Base-by-base conservation (phyloP, 35 echinoderm and acorn worm species). In the Chiridota heheva region DNA sequence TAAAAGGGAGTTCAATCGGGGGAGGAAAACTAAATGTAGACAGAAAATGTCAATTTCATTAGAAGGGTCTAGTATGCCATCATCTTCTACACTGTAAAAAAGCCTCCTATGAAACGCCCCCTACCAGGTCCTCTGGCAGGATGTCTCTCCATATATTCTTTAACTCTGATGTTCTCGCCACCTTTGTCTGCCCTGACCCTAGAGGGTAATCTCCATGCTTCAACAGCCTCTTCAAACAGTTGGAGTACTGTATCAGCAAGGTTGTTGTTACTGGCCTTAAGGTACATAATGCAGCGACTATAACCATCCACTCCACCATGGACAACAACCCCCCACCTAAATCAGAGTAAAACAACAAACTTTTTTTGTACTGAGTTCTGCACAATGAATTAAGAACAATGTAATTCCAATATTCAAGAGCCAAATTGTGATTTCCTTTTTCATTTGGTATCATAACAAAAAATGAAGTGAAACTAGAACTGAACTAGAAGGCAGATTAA, bases 271-370 rank as follows among this genome's bases (percentile, higher is more conserved):
- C 36, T 82, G 77, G 64, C 69, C 7, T 69, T 36, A 3, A 83
- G 72, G 55, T 27, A 77, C 7, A 48, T 34, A 8, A 74, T 44
- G 2, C 3, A 13, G 44, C 86, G 58, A 28, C 77, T 82, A 28
- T 32, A 89, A 16, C 86, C 86, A 82, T 89, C 86, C 58, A 89
- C 82, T 27, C 86, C 78, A 63, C 77, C 86, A 82, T 82, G 67
- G 16, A 82, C 55, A 20, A 89, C 67, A 63, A 82, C 73, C 37
- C 48, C 46, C 86, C 86, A 89, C 49, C 79, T 31, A 33, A 32
- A n/a, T n/a, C n/a, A n/a, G n/a, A n/a, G n/a, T n/a, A n/a, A n/a
- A n/a, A n/a, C n/a, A n/a, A n/a, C n/a, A n/a, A n/a, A n/a, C n/a
- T n/a, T n/a, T n/a, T n/a, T n/a, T n/a, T n/a, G n/a, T n/a, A n/a